These are phyloP conservation scores for Luehdorfia chinensis DNA, from an alignment of 1,140 invertebrate species.

Conservation along the genomic window DNA sequence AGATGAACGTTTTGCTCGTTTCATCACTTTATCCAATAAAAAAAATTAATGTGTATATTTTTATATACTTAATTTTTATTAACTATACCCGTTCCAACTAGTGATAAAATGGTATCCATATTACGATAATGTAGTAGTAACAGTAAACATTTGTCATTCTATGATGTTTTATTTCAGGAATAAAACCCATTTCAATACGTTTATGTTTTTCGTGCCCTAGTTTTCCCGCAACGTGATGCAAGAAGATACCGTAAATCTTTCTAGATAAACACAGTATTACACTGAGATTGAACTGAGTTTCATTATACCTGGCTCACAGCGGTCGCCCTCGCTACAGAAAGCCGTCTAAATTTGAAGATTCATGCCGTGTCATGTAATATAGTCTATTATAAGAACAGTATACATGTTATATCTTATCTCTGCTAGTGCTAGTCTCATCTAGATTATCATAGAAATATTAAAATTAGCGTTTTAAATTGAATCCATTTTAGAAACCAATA, in stretches of 20 bases:
- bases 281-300: conserved; percentile 50
- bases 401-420: conserved; percentile 15
- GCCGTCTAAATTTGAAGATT: conserved; percentile 58
- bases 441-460: too few species aligned
- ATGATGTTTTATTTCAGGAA: conserved; percentile 6
- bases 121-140: conserved; percentile 1
- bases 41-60: too few species aligned
- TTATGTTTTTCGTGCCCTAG: conserved; percentile 7
- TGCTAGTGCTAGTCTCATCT: too few species aligned
- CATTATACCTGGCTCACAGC: conserved; percentile 45
- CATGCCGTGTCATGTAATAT: conserved; percentile 59
- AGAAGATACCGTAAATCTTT: conserved; percentile 43
- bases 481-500: too few species aligned
- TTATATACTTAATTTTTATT: too few species aligned
- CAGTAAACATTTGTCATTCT: conserved; percentile 4
- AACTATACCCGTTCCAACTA: too few species aligned
- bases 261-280: conserved; percentile 61
- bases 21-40: too few species aligned
- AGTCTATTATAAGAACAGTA: too few species aligned
- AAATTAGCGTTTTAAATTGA: too few species aligned
- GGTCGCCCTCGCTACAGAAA: conserved; percentile 30
- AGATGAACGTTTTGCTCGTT: too few species aligned
- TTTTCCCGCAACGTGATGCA: conserved; percentile 34
- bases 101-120: too few species aligned
- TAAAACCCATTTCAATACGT: background rate